These are phyloP conservation scores for Orbicella faveolata DNA, from an alignment of 64 coral and sea anemone genomes.

Conservation along the genomic window DNA sequence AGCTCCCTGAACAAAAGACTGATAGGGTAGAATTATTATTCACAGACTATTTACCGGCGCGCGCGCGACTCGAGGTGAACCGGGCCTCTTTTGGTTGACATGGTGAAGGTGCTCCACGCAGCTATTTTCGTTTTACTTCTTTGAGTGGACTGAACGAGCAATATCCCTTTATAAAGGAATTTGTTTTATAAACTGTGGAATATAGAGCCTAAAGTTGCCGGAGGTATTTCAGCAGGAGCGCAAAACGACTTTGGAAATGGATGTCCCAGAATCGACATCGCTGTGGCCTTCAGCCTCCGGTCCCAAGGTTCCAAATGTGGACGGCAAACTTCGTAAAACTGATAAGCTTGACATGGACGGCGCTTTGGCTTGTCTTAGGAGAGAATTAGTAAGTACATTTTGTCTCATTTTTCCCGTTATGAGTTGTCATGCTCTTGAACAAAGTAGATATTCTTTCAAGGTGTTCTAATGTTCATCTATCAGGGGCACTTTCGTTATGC, in stretches of 20 bases:
- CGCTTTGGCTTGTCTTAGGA: slow-evolving; percentile 57
- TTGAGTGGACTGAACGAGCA: neutral
- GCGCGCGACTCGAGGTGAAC: neutral
- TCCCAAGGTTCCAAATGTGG: slow-evolving; percentile 60
- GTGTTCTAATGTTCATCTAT: no score
- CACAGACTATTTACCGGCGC: neutral
- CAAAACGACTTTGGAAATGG: neutral
- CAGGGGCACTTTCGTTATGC: neutral
- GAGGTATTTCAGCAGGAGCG: neutral
- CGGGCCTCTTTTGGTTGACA: neutral
- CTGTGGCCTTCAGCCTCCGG: slow-evolving; percentile 65
- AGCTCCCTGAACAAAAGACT: slow-evolving; percentile 23
- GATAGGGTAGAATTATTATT: slow-evolving; percentile 14
- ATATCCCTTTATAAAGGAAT: neutral
- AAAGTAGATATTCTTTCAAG: slow-evolving; percentile 28
- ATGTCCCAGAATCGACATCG: slow-evolving; percentile 21
- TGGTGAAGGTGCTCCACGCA: no score
- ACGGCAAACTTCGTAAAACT: slow-evolving; percentile 17
- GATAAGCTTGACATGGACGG: slow-evolving; percentile 31
- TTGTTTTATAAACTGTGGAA: neutral
- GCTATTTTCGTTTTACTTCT: no score
- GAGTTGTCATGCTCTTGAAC: neutral
- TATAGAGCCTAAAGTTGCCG: neutral
- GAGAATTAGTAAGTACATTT: slow-evolving; percentile 78
- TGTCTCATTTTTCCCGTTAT: neutral